phyloP scores from a whole-genome alignment of 2,113 vertebrate species.

The Siniperca knerii region DNA sequence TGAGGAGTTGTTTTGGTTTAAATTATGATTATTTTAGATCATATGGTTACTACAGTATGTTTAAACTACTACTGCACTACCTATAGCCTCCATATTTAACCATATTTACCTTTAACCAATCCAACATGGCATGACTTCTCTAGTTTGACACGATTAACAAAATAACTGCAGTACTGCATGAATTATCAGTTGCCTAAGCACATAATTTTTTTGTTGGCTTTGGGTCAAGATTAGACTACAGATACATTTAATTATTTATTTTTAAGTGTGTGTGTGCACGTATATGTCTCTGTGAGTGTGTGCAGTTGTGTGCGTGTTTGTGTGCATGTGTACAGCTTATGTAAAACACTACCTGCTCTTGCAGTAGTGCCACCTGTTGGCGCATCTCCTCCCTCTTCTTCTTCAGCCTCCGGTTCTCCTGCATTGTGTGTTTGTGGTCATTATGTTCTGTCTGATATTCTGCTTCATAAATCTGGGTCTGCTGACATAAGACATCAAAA shows the following conservation, averaged over 20 bases:
- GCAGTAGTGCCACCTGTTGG: conserved; percentile 85
- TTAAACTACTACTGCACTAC: background rate
- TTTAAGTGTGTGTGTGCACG: background rate
- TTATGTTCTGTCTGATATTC: conserved; percentile 85
- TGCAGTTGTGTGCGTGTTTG: background rate
- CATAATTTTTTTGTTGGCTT: background rate
- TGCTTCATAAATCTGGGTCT: conserved; percentile 87
- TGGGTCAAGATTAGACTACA: background rate
- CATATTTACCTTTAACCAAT: background rate
- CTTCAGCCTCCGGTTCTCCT: conserved; percentile 84
- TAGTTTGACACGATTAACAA: background rate
- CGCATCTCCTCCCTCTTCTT: conserved; percentile 85
- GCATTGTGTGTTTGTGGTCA: conserved; percentile 83
- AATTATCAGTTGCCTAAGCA: background rate
- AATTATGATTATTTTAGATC: background rate
- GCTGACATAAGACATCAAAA: conserved; percentile 48
- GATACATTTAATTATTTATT: background rate
- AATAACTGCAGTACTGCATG: background rate
- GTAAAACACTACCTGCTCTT: conserved; percentile 83
- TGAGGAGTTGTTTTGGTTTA: too few relatives aligned
- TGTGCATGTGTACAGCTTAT: background rate
- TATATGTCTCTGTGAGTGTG: background rate
- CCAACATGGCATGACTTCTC: background rate
- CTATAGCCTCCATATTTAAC: background rate
- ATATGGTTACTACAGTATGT: background rate